Evolutionary conservation across 2,888 invertebrate genomes (phyloP).

Genomic region (Melitaea athalia): DNA sequence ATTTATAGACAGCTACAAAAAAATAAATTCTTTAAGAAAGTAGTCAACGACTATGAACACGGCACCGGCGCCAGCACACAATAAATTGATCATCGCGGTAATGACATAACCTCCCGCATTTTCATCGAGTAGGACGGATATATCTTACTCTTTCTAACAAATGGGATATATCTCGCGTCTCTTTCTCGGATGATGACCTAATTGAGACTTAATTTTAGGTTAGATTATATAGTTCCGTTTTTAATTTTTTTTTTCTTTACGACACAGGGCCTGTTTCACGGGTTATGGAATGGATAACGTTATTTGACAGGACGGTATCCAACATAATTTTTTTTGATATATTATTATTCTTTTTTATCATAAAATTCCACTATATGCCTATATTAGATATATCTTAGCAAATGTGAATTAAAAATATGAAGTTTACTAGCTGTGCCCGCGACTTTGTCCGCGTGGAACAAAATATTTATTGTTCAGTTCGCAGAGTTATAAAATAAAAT

Average conservation of each 20-base stretch:
- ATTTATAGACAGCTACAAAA: too few species aligned
- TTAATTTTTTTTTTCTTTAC: not conserved
- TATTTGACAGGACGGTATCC: too few species aligned
- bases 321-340: too few species aligned
- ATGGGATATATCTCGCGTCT: not conserved
- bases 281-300: too few species aligned
- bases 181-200: not conserved
- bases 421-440: too few species aligned
- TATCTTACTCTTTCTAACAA: conserved; percentile 11
- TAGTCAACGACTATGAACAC: conserved; percentile 32
- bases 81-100: conserved; percentile 38
- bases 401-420: too few species aligned
- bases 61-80: conserved; percentile 34
- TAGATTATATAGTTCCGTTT: not conserved
- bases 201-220: not conserved
- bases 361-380: too few species aligned
- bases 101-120: conserved; percentile 42
- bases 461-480: too few species aligned
- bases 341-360: too few species aligned
- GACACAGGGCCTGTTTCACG: not conserved
- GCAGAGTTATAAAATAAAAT: too few species aligned
- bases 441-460: too few species aligned
- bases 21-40: not conserved
- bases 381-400: too few species aligned
- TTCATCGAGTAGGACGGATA: conserved; percentile 20